Base-by-base conservation (phyloP, 2,797 vertebrate species). In the Hozukius guyotensis region DNA sequence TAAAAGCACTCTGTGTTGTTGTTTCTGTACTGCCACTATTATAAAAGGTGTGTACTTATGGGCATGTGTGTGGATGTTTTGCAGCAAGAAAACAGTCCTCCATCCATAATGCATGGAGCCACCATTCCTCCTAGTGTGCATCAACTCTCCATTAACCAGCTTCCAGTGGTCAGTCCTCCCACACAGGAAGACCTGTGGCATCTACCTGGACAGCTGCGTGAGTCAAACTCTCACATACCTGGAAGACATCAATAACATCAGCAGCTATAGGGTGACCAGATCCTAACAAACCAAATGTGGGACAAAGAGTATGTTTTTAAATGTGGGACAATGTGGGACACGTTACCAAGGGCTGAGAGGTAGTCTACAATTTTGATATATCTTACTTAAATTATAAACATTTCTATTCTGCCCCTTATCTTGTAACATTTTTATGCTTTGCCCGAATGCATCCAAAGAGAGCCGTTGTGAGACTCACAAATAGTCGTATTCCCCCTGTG, bases 201-300 rank as follows among this genome's bases (percentile, higher is more conserved):
- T 77, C 94, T 98, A 56, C 97, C 97, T 11, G 97, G 97, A 91
- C 92, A 95, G 65, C 94, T 98, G 73, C 93, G 96, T 97, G 88
- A 96, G 96, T 96, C 74, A 24, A 5, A 24, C 14, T 6, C 42
- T 65, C 12, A 12, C 0, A 46, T 31, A 72, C 31, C 38, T 63
- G 10, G 13, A 18, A 36, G 2, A 65, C 6, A 60, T 46, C 14
- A 24, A 5, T 38, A 9, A 27, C 13, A 16, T 46, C n/a, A n/a
- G 2, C 34, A 60, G 1, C 22, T 18, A 42, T 42, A 46, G 42
- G 42, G 16, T 18, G 42, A 46, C 16, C 42, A 46, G 42, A 46
- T 46, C 42, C 42, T 8, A 46, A 46, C 7, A 46, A 46, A 46
- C 1, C 6, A 18, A 38, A 46, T 46, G 16, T 46, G 42, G 42